Evolutionary conservation across 2,888 invertebrate genomes (phyloP).

Genomic region (Strigamia transsilvanica): DNA sequence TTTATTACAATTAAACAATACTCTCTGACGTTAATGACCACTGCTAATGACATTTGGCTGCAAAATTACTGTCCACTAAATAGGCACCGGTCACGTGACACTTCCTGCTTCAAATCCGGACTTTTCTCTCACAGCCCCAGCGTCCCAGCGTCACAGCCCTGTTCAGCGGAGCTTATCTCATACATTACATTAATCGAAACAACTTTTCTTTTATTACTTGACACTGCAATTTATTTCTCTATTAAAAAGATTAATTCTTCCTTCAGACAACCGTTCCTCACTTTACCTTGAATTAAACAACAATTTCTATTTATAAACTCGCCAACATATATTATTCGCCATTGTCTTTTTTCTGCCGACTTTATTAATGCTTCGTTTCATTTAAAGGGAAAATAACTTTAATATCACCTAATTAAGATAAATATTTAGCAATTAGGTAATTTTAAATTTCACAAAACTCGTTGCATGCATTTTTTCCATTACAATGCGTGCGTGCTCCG

Average conservation of each 20-base stretch:
- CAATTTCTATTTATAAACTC: neutral
- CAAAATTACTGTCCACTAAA: neutral
- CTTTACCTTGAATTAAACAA: slow-evolving; percentile 23
- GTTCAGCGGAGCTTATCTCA: slow-evolving; percentile 20
- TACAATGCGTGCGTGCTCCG: too few relatives aligned
- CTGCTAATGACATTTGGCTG: slow-evolving; percentile 5
- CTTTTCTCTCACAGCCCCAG: neutral
- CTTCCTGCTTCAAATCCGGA: neutral
- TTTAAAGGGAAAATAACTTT: neutral
- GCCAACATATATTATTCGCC: neutral
- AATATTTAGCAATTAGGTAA: too few relatives aligned
- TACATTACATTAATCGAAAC: slow-evolving; percentile 35
- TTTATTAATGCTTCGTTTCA: neutral
- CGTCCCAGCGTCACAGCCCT: neutral
- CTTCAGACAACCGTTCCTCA: neutral
- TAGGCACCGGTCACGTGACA: slow-evolving; percentile 18
- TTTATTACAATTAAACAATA: neutral
- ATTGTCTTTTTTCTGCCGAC: neutral
- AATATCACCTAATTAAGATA: too few relatives aligned
- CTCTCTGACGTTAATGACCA: neutral
- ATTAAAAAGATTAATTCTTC: slow-evolving; percentile 35
- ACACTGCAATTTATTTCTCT: slow-evolving; percentile 27
- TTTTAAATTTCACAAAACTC: too few relatives aligned
- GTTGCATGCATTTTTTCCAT: too few relatives aligned
- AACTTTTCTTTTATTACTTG: slow-evolving; percentile 38